These are phyloP conservation scores for Caerostris extrusa DNA, from an alignment of 1,140 invertebrate species.

Conservation along the genomic window DNA sequence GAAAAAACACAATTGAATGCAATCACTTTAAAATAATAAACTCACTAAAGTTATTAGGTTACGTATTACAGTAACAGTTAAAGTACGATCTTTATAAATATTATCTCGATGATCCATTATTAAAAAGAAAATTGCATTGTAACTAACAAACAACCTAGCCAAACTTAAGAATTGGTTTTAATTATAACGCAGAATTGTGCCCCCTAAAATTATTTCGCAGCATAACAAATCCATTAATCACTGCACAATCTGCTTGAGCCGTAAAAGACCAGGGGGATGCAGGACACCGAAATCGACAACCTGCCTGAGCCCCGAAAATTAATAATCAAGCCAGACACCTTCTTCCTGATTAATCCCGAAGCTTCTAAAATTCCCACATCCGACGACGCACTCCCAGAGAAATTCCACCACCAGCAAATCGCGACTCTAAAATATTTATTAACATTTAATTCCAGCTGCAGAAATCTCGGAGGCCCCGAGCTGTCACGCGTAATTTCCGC, in stretches of 20 bases:
- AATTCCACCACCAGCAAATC: not conserved
- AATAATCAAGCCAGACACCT: slow-evolving; percentile 15
- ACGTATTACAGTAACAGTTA: no score
- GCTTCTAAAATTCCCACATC: slow-evolving; percentile 31
- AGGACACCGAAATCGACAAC: not conserved
- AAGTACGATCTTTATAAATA: no score
- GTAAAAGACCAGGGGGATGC: not conserved
- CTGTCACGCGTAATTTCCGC: slow-evolving; percentile 51
- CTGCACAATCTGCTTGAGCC: not conserved
- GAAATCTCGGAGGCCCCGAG: slow-evolving; percentile 35
- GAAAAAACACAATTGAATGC: no score
- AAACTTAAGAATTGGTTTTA: no score
- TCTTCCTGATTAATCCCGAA: slow-evolving; percentile 15
- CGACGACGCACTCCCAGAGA: not conserved
- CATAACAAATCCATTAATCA: slow-evolving; percentile 6
- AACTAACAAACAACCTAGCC: no score
- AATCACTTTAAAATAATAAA: no score
- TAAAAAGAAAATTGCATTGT: no score
- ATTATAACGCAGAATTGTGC: no score
- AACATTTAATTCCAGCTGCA: slow-evolving; percentile 53
- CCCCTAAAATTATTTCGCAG: not conserved
- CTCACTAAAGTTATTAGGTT: no score
- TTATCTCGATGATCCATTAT: no score
- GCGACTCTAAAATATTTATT: slow-evolving; percentile 50
- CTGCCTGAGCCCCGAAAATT: not conserved